These are phyloP conservation scores for Etheostoma perlongum DNA, from an alignment of 2,797 vertebrate genomes.

Conservation along the genomic window DNA sequence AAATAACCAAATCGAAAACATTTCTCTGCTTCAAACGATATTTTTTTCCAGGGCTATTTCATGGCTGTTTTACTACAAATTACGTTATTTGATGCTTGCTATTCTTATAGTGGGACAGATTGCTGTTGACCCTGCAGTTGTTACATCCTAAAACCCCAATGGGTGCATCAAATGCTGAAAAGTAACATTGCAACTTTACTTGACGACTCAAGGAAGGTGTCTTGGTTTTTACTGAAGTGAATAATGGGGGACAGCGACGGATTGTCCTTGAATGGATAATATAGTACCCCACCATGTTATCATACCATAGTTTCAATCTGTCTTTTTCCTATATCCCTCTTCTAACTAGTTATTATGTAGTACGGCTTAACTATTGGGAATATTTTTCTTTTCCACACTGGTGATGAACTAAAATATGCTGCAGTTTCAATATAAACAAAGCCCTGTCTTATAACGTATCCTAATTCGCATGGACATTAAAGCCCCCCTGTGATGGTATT, in stretches of 20 bases:
- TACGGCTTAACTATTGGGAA: constrained; percentile 26
- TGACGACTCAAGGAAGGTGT: constrained; percentile 31
- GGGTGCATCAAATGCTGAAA: constrained; percentile 31
- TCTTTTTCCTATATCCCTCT: constrained; percentile 24
- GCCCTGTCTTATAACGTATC: not conserved
- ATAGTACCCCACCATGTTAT: constrained; percentile 48
- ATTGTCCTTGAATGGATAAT: constrained; percentile 72
- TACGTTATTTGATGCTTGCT: constrained; percentile 38
- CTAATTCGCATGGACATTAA: not conserved
- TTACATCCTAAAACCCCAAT: constrained; percentile 21
- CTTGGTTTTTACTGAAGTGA: constrained; percentile 59
- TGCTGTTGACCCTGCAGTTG: constrained; percentile 47
- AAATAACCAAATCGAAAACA: constrained; percentile 79
- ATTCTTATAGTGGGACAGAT: not conserved
- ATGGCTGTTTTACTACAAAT: constrained; percentile 62
- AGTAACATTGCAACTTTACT: constrained; percentile 56
- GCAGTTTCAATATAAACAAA: constrained; percentile 11
- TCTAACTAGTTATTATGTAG: constrained; percentile 16
- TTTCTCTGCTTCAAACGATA: constrained; percentile 57
- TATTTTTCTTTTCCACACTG: constrained; percentile 12
- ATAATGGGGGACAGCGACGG: constrained; percentile 29
- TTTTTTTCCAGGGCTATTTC: constrained; percentile 48
- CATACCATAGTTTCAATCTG: constrained; percentile 46
- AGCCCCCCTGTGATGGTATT: not conserved
- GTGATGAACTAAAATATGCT: constrained; percentile 21